These are phyloP conservation scores for Sphinx pinastri DNA, from an alignment of 2,888 invertebrate genomes.

Conservation along the genomic window DNA sequence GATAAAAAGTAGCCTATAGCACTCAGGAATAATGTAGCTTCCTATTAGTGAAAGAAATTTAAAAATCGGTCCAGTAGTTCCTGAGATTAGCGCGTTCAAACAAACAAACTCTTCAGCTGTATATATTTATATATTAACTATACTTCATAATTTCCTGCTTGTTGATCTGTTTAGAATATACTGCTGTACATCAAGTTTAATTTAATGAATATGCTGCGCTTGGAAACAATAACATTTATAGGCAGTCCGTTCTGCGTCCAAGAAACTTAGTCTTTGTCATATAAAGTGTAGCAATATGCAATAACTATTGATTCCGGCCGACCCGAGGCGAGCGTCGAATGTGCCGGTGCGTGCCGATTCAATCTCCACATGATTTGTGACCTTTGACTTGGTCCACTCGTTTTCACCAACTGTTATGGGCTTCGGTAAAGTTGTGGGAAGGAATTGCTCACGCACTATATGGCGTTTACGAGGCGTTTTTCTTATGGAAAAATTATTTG, in stretches of 20 bases:
- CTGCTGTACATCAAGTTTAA: too few species aligned
- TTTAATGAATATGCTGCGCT: too few species aligned
- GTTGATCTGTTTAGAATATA: too few species aligned
- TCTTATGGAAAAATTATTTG: not conserved
- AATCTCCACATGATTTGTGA: slow-evolving; percentile 28
- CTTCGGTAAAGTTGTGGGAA: slow-evolving; percentile 2
- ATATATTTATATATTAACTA: too few species aligned
- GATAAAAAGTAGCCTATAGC: too few species aligned
- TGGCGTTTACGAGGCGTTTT: slow-evolving; percentile 1
- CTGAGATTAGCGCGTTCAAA: too few species aligned
- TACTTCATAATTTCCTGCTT: too few species aligned
- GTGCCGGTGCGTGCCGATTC: slow-evolving; percentile 27
- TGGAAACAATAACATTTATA: not conserved
- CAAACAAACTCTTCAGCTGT: too few species aligned
- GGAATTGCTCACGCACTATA: slow-evolving; percentile 4
- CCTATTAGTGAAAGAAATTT: too few species aligned
- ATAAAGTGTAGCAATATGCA: slow-evolving; percentile 32
- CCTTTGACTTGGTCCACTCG: slow-evolving; percentile 24
- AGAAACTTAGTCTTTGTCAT: slow-evolving; percentile 21
- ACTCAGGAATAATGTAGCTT: too few species aligned
- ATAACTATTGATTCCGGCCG: slow-evolving; percentile 33
- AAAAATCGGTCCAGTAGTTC: too few species aligned
- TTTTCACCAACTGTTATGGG: slow-evolving; percentile 8
- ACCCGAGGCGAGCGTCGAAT: slow-evolving; percentile 23
- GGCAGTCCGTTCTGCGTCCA: not conserved